phyloP scores from a whole-genome alignment of 2,888 invertebrate genomes.

The Idaea biselata region DNA sequence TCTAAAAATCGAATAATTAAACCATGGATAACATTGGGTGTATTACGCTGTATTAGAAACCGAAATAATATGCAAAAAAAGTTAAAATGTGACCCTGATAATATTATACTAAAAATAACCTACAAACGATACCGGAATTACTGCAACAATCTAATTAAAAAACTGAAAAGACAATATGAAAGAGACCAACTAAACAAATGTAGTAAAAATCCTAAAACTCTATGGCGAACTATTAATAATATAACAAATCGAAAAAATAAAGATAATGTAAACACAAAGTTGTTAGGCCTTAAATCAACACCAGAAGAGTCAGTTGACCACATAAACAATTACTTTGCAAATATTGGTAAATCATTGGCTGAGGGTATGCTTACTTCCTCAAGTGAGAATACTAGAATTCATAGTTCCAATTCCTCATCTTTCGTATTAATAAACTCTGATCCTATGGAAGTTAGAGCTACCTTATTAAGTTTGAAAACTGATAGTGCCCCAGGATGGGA shows the following conservation, averaged over 20 bases:
- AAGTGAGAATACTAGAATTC: background rate
- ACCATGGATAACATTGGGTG: conserved; percentile 13
- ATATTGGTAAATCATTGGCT: background rate
- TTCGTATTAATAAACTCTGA: background rate
- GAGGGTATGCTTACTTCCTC: background rate
- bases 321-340: background rate
- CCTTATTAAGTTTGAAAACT: background rate
- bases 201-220: conserved; percentile 11
- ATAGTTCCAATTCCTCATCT: background rate
- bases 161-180: conserved; percentile 16
- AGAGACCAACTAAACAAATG: conserved; percentile 7
- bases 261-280: conserved; percentile 6
- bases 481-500: background rate
- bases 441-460: background rate
- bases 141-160: conserved; percentile 15
- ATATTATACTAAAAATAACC: conserved; percentile 14
- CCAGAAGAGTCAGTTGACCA: background rate
- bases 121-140: conserved; percentile 12
- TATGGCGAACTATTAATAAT: conserved; percentile 15
- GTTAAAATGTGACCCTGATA: conserved; percentile 13
- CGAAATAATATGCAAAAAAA: conserved; percentile 16
- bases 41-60: conserved; percentile 14
- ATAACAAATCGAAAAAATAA: conserved; percentile 12
- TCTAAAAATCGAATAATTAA: conserved; percentile 14
- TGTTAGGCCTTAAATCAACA: background rate